Conservation (phyloP, 1,140 invertebrate species). For the Hydropsyche tenuis region DNA sequence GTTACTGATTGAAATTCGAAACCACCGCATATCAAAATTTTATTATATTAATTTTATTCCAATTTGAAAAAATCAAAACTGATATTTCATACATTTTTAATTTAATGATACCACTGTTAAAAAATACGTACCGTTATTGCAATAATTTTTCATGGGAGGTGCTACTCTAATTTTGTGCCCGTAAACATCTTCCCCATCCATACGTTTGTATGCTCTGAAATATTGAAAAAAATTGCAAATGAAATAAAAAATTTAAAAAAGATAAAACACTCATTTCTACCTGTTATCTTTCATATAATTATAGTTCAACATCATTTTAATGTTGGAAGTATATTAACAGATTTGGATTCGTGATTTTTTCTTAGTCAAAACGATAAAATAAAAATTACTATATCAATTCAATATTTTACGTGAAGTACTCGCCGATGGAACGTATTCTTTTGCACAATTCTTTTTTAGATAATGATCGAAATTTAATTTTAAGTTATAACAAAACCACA, state of each 20-base stretch:
- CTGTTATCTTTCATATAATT: slow-evolving; percentile 50
- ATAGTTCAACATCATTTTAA: slow-evolving; percentile 48
- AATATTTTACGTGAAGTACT: neutral
- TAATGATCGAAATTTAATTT: neutral
- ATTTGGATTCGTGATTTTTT: neutral
- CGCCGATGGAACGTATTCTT: no score
- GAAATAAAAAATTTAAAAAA: slow-evolving; percentile 29
- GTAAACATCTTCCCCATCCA: slow-evolving; percentile 85
- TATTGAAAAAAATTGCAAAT: slow-evolving; percentile 19
- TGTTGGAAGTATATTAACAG: neutral
- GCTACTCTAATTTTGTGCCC: slow-evolving; percentile 72
- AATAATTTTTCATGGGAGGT: slow-evolving; percentile 40
- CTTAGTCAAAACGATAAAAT: neutral
- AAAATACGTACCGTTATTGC: slow-evolving; percentile 40
- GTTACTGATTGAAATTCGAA: no score
- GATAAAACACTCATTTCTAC: slow-evolving; percentile 33
- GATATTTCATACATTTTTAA: no score
- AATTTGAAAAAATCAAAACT: no score
- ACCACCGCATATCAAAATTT: no score
- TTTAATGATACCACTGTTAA: neutral
- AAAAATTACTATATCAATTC: neutral
- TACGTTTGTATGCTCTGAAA: slow-evolving; percentile 79
- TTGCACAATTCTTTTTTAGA: no score
- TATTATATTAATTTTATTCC: no score
- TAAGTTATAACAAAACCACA: neutral